Percentiles rank a stretch among this genome's conserved stretches.
phyloP scores from a whole-genome alignment of 2,113 vertebrate genomes.

The Tonatia bakeri region DNA sequence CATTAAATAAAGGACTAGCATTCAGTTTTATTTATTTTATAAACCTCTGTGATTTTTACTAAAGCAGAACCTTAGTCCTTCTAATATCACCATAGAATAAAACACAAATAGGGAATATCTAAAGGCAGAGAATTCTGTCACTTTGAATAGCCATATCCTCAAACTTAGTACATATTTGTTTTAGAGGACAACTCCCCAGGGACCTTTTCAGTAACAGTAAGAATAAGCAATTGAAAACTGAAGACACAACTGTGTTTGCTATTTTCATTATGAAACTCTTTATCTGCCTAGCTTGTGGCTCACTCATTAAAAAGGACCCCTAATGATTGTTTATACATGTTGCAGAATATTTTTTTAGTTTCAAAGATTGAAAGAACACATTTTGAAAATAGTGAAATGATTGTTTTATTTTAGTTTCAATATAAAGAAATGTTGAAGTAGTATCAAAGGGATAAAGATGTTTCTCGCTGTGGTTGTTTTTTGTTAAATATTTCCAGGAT shows the following conservation, averaged over 20 bases:
- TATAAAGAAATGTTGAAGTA: not conserved
- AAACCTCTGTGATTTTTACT: not conserved
- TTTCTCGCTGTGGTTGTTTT: not conserved
- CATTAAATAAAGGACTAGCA: not conserved
- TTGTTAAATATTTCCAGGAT: not conserved
- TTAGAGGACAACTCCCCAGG: not conserved
- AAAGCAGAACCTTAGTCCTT: not conserved
- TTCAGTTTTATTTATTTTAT: not conserved
- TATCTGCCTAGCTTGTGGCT: not conserved
- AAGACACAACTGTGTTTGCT: not conserved
- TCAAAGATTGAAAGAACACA: not conserved
- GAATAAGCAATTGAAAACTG: not conserved
- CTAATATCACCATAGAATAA: not conserved
- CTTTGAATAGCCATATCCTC: not conserved
- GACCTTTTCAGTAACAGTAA: not conserved
- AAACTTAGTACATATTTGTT: not conserved
- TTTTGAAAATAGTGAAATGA: not conserved
- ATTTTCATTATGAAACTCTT: slow-evolving; percentile 2
- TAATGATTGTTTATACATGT: not conserved
- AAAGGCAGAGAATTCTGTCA: not conserved
- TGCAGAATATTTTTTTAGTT: not conserved
- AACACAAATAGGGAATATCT: not conserved
- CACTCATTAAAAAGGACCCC: not conserved
- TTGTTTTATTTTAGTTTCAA: not conserved
- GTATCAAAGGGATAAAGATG: not conserved